Conservation (phyloP, 2,888 invertebrate species). For the Himalopsyche kuldschensis region DNA sequence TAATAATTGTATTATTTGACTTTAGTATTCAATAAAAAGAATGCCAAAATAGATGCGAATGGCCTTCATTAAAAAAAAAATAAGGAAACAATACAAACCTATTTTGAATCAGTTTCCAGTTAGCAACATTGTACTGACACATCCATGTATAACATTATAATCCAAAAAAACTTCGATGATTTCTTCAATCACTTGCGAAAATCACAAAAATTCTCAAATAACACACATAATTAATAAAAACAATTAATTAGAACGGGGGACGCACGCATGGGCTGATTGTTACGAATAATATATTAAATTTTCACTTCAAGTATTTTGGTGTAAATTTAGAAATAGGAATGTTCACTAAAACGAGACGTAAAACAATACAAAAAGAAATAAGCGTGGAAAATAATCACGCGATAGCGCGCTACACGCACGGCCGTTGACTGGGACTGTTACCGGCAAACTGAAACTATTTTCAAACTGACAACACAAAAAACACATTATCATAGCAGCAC, state of each 20-base stretch:
- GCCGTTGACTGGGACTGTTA: slow-evolving; percentile 16
- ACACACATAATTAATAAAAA: neutral
- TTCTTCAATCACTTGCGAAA: neutral
- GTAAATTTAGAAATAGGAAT: neutral
- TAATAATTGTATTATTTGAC: too few relatives aligned
- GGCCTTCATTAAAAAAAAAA: neutral
- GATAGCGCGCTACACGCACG: neutral
- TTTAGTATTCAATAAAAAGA: too few relatives aligned
- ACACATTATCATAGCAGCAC: slow-evolving; percentile 10
- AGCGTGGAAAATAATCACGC: slow-evolving; percentile 2
- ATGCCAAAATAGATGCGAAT: neutral
- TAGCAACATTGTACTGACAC: neutral
- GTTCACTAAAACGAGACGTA: slow-evolving; percentile 5
- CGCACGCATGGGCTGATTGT: neutral
- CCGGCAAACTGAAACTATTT: slow-evolving; percentile 30
- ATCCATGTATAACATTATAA: neutral
- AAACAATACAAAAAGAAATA: slow-evolving; percentile 11
- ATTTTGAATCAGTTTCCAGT: neutral
- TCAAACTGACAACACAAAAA: slow-evolving; percentile 25
- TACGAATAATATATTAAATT: neutral
- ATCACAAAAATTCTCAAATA: neutral
- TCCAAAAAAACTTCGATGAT: neutral
- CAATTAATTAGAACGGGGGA: neutral
- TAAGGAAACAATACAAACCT: neutral
- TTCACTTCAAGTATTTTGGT: neutral